Evolutionary conservation across 2,888 invertebrate species (phyloP).

Genomic region (Griposia aprilina): DNA sequence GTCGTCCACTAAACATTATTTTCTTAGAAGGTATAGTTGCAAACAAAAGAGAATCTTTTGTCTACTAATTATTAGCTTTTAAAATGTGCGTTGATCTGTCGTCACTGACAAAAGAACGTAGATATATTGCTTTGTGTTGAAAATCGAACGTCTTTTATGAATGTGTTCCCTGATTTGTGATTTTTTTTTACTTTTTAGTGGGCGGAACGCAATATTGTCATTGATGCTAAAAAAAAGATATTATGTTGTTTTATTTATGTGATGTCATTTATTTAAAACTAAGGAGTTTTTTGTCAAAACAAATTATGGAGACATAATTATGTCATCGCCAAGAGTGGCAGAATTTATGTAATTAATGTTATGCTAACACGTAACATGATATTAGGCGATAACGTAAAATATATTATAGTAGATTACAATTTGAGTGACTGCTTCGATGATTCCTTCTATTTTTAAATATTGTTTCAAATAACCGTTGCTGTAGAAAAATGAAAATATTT

Average conservation of each 20-base stretch:
- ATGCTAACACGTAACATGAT: constrained; percentile 38
- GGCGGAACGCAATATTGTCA: constrained; percentile 50
- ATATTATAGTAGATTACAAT: constrained; percentile 54
- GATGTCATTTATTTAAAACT: constrained; percentile 22
- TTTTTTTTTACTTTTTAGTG: constrained; percentile 48
- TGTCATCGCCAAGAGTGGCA: constrained; percentile 33
- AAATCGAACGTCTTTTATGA: constrained; percentile 67
- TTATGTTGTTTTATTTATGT: constrained; percentile 34
- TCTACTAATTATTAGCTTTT: constrained; percentile 77
- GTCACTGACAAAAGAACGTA: constrained; percentile 59
- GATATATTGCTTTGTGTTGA: constrained; percentile 70
- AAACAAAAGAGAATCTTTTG: constrained; percentile 65
- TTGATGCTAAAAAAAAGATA: constrained; percentile 26
- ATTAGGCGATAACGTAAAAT: constrained; percentile 37
- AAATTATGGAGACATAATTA: constrained; percentile 50
- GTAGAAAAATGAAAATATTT: constrained; percentile 49
- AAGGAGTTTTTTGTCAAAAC: constrained; percentile 11
- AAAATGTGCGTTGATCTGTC: constrained; percentile 71
- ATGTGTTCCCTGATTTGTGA: constrained; percentile 65
- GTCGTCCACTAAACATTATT: constrained; percentile 70
- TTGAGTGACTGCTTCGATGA: constrained; percentile 25
- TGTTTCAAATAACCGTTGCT: constrained; percentile 11
- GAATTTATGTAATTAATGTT: constrained; percentile 38
- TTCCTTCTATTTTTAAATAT: constrained; percentile 1
- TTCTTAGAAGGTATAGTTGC: constrained; percentile 77